These are phyloP conservation scores for Seriola aureovittata DNA, from an alignment of 2,113 vertebrate species.

Conservation along the genomic window DNA sequence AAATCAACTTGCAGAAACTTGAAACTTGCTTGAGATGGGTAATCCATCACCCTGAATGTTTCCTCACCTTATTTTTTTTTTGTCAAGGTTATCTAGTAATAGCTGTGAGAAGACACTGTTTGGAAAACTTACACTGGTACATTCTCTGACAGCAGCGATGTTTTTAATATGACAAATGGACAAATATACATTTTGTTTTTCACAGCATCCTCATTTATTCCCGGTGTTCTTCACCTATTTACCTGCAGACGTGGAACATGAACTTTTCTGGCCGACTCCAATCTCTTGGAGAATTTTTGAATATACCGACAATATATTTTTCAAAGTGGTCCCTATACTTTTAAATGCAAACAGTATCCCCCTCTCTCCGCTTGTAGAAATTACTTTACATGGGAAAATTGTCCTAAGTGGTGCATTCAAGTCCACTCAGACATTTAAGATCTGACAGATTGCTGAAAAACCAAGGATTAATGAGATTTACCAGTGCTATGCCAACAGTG, in stretches of 20 bases:
- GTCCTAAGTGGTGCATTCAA: background rate
- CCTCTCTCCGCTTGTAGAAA: background rate
- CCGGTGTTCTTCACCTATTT: background rate
- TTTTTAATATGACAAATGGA: background rate
- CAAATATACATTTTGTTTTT: background rate
- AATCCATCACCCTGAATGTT: constrained; percentile 53
- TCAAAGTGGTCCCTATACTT: background rate
- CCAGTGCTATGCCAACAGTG: background rate
- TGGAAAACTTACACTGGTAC: background rate
- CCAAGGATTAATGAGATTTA: background rate
- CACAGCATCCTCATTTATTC: background rate
- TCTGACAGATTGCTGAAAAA: background rate
- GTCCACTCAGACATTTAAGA: background rate
- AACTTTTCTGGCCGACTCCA: background rate
- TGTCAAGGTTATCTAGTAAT: constrained; percentile 57
- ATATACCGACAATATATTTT: background rate
- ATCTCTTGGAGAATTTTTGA: background rate
- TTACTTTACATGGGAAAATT: background rate
- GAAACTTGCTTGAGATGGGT: constrained; percentile 14
- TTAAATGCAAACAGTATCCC: background rate
- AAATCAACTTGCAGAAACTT: constrained; percentile 47
- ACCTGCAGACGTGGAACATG: background rate
- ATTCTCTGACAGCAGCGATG: background rate
- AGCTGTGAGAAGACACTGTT: background rate
- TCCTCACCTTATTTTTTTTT: constrained; percentile 43